Percentiles rank a stretch among this genome's conserved stretches.
These are phyloP conservation scores for Ectobius pallidus DNA, from an alignment of 2,888 invertebrate species.

Conservation along the genomic window DNA sequence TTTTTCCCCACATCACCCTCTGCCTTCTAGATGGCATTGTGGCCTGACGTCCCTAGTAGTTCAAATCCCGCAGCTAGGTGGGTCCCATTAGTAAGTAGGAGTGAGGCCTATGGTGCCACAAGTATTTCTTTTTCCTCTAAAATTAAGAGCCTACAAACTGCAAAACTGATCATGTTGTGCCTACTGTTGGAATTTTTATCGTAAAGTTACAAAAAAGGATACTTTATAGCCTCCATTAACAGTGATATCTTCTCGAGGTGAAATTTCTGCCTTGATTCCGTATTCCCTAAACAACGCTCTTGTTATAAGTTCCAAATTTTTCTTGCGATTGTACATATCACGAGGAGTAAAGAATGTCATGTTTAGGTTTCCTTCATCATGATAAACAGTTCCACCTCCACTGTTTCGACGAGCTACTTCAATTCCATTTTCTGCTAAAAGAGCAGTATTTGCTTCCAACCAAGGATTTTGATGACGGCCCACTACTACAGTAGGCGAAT, in stretches of 20 bases:
- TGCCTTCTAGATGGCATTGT: too few relatives aligned
- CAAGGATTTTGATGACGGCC: slow-evolving; percentile 98
- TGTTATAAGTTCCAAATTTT: slow-evolving; percentile 87
- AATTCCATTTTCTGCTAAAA: slow-evolving; percentile 69
- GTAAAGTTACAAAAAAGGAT: slow-evolving; percentile 57
- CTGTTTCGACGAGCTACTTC: slow-evolving; percentile 87
- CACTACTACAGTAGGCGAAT: slow-evolving; percentile 92
- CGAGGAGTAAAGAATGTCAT: slow-evolving; percentile 88
- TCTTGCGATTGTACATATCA: slow-evolving; percentile 81
- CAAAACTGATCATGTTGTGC: too few relatives aligned
- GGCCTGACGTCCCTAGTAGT: too few relatives aligned
- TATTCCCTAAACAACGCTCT: slow-evolving; percentile 82
- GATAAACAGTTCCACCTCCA: slow-evolving; percentile 96
- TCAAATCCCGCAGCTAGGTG: too few relatives aligned
- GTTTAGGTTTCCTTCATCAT: slow-evolving; percentile 93
- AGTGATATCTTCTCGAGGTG: slow-evolving; percentile 85
- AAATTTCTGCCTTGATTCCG: slow-evolving; percentile 76
- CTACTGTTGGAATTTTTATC: too few relatives aligned
- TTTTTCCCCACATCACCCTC: too few relatives aligned
- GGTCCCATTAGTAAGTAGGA: too few relatives aligned
- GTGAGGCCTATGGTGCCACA: too few relatives aligned
- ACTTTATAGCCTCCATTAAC: slow-evolving; percentile 79
- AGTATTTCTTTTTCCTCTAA: too few relatives aligned
- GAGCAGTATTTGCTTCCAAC: slow-evolving; percentile 83
- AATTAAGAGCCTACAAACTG: too few relatives aligned